phyloP scores from a whole-genome alignment of 2,797 vertebrate genomes.

The Chaunax sp. region DNA sequence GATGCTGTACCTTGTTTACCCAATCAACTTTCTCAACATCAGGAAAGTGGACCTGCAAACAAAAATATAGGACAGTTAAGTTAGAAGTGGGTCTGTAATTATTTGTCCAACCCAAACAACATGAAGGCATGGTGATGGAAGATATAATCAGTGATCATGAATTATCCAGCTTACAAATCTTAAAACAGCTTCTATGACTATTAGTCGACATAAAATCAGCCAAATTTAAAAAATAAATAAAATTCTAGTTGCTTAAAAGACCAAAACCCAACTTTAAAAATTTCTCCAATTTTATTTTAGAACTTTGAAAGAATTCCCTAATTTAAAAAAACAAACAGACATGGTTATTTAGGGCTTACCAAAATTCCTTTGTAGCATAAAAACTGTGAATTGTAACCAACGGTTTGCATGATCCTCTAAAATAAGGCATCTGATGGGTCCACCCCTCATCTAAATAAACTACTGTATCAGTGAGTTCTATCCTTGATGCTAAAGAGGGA shows the following conservation, averaged over 20 bases:
- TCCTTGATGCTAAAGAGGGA: too few species aligned
- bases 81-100: background rate
- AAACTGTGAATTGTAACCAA: constrained; percentile 8
- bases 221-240: background rate
- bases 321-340: background rate
- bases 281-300: background rate
- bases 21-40: constrained; percentile 93
- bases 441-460: background rate
- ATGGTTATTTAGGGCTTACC: background rate
- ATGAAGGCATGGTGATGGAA: constrained; percentile 6
- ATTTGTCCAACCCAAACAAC: background rate
- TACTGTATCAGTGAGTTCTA: background rate
- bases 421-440: background rate
- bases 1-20: constrained; percentile 92
- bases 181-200: background rate
- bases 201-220: background rate
- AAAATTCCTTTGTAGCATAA: background rate
- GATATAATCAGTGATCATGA: background rate
- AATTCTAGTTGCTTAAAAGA: background rate
- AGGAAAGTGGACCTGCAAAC: constrained; percentile 88
- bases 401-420: constrained; percentile 24
- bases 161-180: constrained; percentile 30
- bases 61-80: constrained; percentile 5
- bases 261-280: background rate
- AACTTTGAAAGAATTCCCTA: constrained; percentile 1